Conservation (phyloP, 2,113 vertebrate genomes). For the Cnemophilus loriae region DNA sequence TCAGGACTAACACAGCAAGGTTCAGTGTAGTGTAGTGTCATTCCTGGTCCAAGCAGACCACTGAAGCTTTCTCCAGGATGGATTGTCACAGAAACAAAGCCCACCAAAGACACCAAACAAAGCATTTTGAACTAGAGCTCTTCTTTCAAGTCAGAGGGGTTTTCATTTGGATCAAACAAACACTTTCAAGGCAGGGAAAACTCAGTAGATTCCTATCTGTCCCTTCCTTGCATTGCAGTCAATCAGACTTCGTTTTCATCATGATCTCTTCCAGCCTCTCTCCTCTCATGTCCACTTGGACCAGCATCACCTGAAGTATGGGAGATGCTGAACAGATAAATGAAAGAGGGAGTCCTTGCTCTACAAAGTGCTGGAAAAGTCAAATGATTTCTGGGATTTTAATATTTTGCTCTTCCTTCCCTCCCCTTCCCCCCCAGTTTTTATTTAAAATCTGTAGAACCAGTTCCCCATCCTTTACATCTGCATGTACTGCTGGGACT, state of each 20-base stretch:
- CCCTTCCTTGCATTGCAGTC: background rate
- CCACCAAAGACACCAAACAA: background rate
- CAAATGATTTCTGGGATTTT: background rate
- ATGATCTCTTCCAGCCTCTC: background rate
- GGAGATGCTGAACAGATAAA: background rate
- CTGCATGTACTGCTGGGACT: background rate
- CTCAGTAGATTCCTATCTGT: background rate
- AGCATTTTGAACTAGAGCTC: background rate
- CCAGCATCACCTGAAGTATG: background rate
- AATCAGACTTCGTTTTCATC: background rate
- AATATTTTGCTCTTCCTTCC: background rate
- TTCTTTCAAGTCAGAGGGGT: background rate
- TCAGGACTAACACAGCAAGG: background rate
- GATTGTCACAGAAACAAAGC: background rate
- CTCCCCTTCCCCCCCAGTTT: background rate
- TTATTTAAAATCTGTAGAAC: conserved; percentile 38
- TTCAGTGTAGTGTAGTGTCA: fast-evolving
- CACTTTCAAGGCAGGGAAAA: background rate
- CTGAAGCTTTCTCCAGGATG: background rate
- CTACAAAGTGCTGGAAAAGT: background rate
- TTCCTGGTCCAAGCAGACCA: background rate
- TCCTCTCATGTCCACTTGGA: background rate
- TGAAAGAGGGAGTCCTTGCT: background rate
- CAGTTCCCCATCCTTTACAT: background rate
- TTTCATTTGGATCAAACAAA: background rate